Conservation (phyloP, 2,888 invertebrate species). For the Cephalotes varians region DNA sequence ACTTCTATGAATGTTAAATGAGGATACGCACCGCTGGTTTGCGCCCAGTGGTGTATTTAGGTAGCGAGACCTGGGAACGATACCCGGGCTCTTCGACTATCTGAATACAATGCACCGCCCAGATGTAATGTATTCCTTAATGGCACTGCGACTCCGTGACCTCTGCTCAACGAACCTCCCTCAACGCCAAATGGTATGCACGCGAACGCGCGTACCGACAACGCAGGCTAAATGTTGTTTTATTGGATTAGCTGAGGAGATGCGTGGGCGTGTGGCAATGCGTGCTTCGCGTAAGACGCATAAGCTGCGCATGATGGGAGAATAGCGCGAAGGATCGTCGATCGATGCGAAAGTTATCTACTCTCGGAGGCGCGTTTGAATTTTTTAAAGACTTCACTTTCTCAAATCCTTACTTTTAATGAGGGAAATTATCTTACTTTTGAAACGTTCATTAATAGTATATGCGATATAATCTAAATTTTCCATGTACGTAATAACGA, state of each 20-base stretch:
- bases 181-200: slow-evolving; percentile 23
- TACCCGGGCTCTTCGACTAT: slow-evolving; percentile 70
- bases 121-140: slow-evolving; percentile 79
- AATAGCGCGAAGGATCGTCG: slow-evolving; percentile 53
- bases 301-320: slow-evolving; percentile 27
- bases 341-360: slow-evolving; percentile 51
- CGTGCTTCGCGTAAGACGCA: slow-evolving; percentile 66
- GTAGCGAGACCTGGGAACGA: slow-evolving; percentile 34
- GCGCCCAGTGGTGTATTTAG: slow-evolving; percentile 49
- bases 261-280: slow-evolving; percentile 69
- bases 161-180: slow-evolving; percentile 57
- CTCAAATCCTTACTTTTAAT: neutral
- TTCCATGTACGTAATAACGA: neutral
- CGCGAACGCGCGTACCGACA: slow-evolving; percentile 21
- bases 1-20: slow-evolving; percentile 82
- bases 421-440: neutral
- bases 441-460: neutral
- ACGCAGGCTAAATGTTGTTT: slow-evolving; percentile 63
- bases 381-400: neutral
- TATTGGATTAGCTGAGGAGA: slow-evolving; percentile 74
- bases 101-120: slow-evolving; percentile 83
- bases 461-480: neutral
- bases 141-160: slow-evolving; percentile 74
- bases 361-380: neutral
- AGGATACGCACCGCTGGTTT: slow-evolving; percentile 66